Conservation (phyloP, 2,113 vertebrate genomes). For the Todiramphus chloris region DNA sequence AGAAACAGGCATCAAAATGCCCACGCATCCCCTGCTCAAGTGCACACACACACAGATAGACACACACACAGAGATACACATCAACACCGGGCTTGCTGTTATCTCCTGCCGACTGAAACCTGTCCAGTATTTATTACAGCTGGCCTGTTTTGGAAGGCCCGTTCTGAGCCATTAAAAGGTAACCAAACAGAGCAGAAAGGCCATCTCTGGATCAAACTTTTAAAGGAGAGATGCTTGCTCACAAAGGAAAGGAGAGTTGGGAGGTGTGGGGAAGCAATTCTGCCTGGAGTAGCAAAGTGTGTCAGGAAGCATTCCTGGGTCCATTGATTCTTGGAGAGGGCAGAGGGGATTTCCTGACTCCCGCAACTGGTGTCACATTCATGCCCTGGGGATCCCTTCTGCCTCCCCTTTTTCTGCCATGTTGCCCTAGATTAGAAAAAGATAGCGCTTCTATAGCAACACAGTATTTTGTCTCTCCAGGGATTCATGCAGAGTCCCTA, state of each 20-base stretch:
- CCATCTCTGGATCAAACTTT: background rate
- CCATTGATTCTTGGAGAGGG: background rate
- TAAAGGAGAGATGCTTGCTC: background rate
- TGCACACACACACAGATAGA: background rate
- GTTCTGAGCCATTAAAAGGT: background rate
- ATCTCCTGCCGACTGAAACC: background rate
- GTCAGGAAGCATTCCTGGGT: background rate
- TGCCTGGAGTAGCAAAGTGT: background rate
- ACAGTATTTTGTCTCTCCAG: background rate
- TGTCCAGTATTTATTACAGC: background rate
- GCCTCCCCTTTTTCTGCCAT: background rate
- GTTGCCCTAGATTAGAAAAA: background rate
- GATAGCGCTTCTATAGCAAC: background rate
- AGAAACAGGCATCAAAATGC: background rate
- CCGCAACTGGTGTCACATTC: background rate
- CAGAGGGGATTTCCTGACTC: background rate
- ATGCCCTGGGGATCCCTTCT: background rate
- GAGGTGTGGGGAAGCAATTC: background rate
- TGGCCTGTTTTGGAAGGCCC: background rate
- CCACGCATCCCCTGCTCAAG: background rate
- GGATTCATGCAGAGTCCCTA: background rate
- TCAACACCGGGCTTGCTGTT: background rate
- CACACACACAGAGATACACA: background rate
- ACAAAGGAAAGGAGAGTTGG: background rate
- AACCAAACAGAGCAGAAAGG: background rate